phyloP scores from a whole-genome alignment of 2,113 vertebrate genomes.

The Sapayoa aenigma region DNA sequence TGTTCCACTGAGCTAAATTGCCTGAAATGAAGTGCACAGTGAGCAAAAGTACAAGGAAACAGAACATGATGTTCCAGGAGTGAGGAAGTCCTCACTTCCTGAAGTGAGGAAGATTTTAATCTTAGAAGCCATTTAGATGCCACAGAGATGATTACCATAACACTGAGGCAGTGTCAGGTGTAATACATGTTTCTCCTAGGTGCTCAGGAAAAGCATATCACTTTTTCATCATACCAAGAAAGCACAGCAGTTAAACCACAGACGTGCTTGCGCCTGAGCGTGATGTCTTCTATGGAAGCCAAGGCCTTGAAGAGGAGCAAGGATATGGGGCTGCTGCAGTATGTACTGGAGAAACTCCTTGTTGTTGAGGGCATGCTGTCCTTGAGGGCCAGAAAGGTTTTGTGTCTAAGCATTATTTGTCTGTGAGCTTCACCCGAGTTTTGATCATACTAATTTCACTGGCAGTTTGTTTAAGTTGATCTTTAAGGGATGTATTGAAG shows the following conservation, averaged over 20 bases:
- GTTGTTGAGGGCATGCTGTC: not conserved
- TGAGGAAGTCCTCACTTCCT: too few relatives aligned
- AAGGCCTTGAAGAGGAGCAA: not conserved
- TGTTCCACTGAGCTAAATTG: not conserved
- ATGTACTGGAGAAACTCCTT: not conserved
- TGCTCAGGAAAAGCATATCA: accelerated
- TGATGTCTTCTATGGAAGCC: accelerated
- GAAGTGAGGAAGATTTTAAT: slow-evolving; percentile 16
- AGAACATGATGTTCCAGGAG: not conserved
- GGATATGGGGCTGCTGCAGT: accelerated
- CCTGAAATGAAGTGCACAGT: not conserved
- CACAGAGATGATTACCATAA: not conserved
- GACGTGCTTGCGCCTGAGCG: not conserved
- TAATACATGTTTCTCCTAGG: not conserved
- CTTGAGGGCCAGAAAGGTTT: not conserved
- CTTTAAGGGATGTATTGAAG: not conserved
- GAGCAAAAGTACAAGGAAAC: not conserved
- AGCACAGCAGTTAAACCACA: not conserved
- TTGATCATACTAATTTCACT: not conserved
- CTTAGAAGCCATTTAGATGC: not conserved
- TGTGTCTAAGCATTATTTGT: not conserved
- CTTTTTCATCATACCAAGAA: not conserved
- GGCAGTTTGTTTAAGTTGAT: not conserved
- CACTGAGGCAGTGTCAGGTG: not conserved
- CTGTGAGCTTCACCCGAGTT: not conserved